Base-by-base conservation (phyloP, 2,113 vertebrate species). In the Cheilinus undulatus region DNA sequence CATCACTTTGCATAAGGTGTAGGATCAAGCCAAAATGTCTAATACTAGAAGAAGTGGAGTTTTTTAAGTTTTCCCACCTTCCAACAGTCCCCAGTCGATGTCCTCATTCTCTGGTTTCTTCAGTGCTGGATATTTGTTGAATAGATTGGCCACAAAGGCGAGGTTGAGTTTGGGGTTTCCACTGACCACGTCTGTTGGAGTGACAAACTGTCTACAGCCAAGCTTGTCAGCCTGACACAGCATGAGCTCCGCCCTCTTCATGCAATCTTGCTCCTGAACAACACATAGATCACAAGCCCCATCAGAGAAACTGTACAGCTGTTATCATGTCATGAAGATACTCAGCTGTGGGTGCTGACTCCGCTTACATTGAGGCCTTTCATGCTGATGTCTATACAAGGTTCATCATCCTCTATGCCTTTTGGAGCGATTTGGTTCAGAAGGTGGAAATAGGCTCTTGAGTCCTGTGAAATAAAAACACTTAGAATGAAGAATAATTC, bases 131-230 rank as follows among this genome's bases (percentile, higher is more conserved):
- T 97, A 98, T 90, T 95, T 98, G 91, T 99, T 98, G 72, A 99
- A 99, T 57, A 99, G 91, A 85, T 99, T 99, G 81, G 97, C 97
- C 0, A 99, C 95, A 68, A 96, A 99, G 68, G 97, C 97, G 77
- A 99, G 87, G 63, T 99, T 99, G 48, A 99, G 94, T 88, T 99
- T 99, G 40, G 97, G 96, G 90, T 99, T 98, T 11, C 97, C 97
- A 0, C 95, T 95, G 53, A 99, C 92, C 0, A 99, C 96, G 0
- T 99, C 97, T 0, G 93, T 91, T 51, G 97, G 94, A 0, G 96
- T 97, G 91, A 99, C 97, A 3, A 99, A 99, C 92, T 99, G 97
- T 22, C 97, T 93, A 90, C 97, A 98, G 80, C 96, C 93, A 30
- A 99, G 94, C 23, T 92, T 88, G 65, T 99, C 97, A 0, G 97